Percentiles rank a stretch among this genome's conserved stretches.
phyloP scores from a whole-genome alignment of 2,888 invertebrate species.

The Molorchus minor region DNA sequence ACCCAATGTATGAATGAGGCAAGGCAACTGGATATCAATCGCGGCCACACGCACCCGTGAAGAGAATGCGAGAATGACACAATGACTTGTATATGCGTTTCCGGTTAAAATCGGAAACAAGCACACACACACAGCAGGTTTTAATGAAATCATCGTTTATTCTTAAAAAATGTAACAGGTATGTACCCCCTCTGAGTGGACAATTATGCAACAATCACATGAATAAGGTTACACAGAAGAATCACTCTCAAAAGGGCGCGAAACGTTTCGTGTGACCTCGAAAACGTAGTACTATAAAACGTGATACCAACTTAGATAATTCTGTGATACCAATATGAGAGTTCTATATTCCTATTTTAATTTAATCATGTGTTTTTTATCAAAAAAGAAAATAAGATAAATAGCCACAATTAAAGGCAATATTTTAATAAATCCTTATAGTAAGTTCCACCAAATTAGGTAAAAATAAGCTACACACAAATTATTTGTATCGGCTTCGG shows the following conservation, averaged over 20 bases:
- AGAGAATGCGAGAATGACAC: conserved; percentile 10
- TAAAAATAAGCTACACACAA: too few relatives aligned
- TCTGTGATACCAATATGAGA: too few relatives aligned
- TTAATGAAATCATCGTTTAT: conserved; percentile 9
- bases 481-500: too few relatives aligned
- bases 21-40: conserved; percentile 6
- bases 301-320: too few relatives aligned
- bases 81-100: conserved; percentile 15
- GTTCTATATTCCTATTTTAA: too few relatives aligned
- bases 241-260: neutral
- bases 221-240: neutral
- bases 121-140: neutral
- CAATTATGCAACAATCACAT: neutral
- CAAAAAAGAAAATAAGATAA: too few relatives aligned
- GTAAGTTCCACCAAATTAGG: too few relatives aligned
- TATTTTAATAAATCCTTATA: too few relatives aligned
- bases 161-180: neutral
- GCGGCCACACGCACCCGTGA: conserved; percentile 17
- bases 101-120: conserved; percentile 19
- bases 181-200: neutral
- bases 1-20: neutral
- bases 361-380: too few relatives aligned
- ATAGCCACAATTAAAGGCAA: too few relatives aligned
- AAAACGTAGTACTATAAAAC: too few relatives aligned
- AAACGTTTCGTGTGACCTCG: neutral